Percentiles rank a stretch among this genome's conserved stretches.
These are phyloP conservation scores for Carcharodon carcharias DNA, from an alignment of 2,797 vertebrate species.

Conservation along the genomic window DNA sequence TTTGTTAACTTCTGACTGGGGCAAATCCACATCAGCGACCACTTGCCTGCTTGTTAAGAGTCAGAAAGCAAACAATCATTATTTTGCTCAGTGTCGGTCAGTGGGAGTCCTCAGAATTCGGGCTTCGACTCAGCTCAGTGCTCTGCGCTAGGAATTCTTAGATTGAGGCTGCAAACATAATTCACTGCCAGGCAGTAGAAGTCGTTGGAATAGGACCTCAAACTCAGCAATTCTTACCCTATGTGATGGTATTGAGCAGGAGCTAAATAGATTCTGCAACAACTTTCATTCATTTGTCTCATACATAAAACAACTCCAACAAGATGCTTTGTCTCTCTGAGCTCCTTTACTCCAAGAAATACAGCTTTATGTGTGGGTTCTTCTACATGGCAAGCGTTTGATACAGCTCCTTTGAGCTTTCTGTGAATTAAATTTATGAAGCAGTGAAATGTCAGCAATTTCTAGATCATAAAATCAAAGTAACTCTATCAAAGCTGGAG, in stretches of 20 bases:
- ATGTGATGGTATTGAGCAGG: not conserved
- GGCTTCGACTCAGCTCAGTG: not conserved
- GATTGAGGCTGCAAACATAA: not conserved
- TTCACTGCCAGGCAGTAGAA: not conserved
- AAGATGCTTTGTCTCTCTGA: not conserved
- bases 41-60: not conserved
- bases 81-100: not conserved
- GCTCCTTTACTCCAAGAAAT: not conserved
- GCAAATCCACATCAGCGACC: not conserved
- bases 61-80: not conserved
- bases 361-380: not conserved
- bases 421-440: conserved; percentile 13
- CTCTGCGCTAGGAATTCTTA: too few relatives aligned
- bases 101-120: not conserved
- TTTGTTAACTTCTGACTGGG: not conserved
- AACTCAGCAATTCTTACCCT: not conserved
- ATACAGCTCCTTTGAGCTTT: not conserved
- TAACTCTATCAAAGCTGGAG: not conserved
- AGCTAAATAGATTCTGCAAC: not conserved
- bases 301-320: not conserved
- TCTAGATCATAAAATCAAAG: not conserved
- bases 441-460: not conserved
- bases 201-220: not conserved
- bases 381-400: not conserved
- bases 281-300: not conserved